Base-by-base conservation (phyloP, 2,888 invertebrate species). In the Caenorhabditis plicata region DNA sequence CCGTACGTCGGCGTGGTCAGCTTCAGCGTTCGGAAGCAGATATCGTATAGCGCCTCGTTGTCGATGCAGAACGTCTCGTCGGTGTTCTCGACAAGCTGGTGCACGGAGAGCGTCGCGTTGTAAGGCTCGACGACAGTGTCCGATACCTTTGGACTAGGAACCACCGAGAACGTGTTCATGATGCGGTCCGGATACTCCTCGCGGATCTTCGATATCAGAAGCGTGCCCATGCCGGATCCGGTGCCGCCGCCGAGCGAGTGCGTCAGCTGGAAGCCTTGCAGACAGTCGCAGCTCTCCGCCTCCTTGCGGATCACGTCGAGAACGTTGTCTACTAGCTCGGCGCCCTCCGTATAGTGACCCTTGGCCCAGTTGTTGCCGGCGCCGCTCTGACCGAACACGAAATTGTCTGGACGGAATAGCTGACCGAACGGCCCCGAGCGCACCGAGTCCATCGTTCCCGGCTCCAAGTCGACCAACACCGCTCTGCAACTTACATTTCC, bases 121-220 rank as follows among this genome's bases (percentile, higher is more conserved):
- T 82, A 83, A 25, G 82, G 72, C 47, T 72, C 72, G 33, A 72
- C 68, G 7, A 72, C 72, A 2, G 57, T 63, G 20, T 57, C 63
- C n/a, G 56, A 58, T 4, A 70, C 70, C 85, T 90, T 90, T 5
- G 90, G 90, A 4, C 89, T 90, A 19, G 92, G 83, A 87, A 92
- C 87, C 64, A 93, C 92, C 61, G 91, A 91, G 85, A 91, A 93
- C 81, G 92, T 92, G 87, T 90, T 91, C 92, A 93, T 93, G 77
- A 93, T 93, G 86, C 93, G 89, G 86, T 93, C 93, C 73, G 93
- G 93, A 82, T 92, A 93, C 85, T 93, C 93, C 85, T 93, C 92
- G 77, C 92, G 88, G 84, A 93, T 93, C 85, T 93, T 93, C 72
- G 91, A 91, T 81, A 93, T 93, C 70, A 93, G 87, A 7, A 91